Conservation (phyloP, 1,140 invertebrate genomes). For the Grapholita molesta region DNA sequence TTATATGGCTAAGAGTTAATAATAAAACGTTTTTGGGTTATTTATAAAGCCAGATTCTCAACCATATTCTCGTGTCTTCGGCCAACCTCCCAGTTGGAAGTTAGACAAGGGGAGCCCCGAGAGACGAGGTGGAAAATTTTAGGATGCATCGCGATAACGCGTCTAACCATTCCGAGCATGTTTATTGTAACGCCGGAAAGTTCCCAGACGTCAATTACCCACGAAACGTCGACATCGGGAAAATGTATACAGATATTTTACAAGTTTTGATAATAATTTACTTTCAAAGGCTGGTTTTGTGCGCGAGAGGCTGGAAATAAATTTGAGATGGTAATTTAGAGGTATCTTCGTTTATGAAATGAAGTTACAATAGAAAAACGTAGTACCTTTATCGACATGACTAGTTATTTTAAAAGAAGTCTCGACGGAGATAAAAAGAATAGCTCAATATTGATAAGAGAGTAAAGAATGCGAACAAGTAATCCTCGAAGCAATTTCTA, state of each 20-base stretch:
- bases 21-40: too few relatives aligned
- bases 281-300: neutral
- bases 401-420: neutral
- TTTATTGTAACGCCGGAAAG: conserved; percentile 4
- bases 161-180: conserved; percentile 12
- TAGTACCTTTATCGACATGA: neutral
- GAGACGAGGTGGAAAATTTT: conserved; percentile 33
- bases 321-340: neutral
- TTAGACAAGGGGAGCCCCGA: conserved; percentile 20
- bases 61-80: neutral
- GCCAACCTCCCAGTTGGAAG: conserved; percentile 18
- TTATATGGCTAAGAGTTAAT: too few relatives aligned
- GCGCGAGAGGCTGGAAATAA: neutral
- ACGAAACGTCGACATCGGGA: neutral
- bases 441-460: neutral
- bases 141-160: conserved; percentile 29
- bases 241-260: neutral
- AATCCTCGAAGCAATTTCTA: neutral
- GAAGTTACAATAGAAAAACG: neutral
- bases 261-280: neutral
- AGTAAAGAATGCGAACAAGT: neutral
- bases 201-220: conserved; percentile 9
- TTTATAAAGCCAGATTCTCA: neutral
- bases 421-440: neutral
- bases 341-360: neutral